These are phyloP conservation scores for Camponotus floridanus DNA, from an alignment of 1,140 invertebrate species.

Conservation along the genomic window DNA sequence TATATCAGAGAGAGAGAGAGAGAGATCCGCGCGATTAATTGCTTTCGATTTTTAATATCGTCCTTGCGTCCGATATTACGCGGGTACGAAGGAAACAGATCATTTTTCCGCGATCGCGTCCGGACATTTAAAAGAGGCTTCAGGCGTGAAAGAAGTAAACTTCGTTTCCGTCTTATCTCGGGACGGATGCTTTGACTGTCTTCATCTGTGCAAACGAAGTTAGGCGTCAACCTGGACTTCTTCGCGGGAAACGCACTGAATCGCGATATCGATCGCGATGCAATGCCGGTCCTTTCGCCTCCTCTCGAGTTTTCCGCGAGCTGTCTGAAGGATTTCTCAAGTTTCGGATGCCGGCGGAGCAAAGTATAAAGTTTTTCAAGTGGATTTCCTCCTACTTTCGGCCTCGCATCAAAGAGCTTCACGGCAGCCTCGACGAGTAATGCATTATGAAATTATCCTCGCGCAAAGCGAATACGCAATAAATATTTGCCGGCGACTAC, in stretches of 20 bases:
- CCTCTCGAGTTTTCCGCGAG: constrained; percentile 56
- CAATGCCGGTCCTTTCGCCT: constrained; percentile 51
- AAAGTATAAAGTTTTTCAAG: constrained; percentile 59
- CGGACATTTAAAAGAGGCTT: constrained; percentile 51
- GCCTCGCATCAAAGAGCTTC: constrained; percentile 62
- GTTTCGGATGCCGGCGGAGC: constrained; percentile 49
- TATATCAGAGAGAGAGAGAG: neutral
- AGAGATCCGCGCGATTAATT: neutral
- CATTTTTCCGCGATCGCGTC: constrained; percentile 45
- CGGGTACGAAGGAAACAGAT: constrained; percentile 31
- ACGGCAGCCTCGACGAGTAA: constrained; percentile 28
- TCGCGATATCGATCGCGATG: constrained; percentile 61
- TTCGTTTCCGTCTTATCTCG: constrained; percentile 57
- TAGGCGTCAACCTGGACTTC: constrained; percentile 52
- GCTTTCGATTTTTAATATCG: constrained; percentile 7
- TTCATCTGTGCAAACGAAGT: constrained; percentile 47
- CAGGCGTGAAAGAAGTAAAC: constrained; percentile 58
- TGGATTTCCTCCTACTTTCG: constrained; percentile 62
- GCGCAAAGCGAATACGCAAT: constrained; percentile 47
- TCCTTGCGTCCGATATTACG: neutral
- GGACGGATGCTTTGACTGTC: constrained; percentile 54
- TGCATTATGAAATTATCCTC: constrained; percentile 65
- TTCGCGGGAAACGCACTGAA: constrained; percentile 37
- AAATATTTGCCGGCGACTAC: constrained; percentile 61
- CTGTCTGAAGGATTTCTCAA: constrained; percentile 62